Percentiles rank a stretch among this genome's conserved stretches.
phyloP scores from a whole-genome alignment of 2,888 invertebrate species.

The Synanthedon formicaeformis region DNA sequence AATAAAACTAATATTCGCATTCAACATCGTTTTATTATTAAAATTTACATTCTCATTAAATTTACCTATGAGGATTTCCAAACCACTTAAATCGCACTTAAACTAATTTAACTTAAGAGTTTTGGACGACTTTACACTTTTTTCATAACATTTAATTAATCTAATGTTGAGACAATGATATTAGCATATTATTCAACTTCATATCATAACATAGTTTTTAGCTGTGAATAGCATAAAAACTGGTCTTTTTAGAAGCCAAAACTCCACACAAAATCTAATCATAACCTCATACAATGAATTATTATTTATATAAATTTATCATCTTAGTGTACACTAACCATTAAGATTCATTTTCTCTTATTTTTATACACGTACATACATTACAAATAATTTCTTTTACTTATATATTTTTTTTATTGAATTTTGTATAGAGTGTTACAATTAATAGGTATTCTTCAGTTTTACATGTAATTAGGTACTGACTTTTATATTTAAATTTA shows the following conservation, averaged over 20 bases:
- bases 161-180: no score
- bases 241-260: conserved; percentile 28
- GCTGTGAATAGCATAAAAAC: conserved; percentile 7
- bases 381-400: conserved; percentile 67
- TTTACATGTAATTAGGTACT: conserved; percentile 17
- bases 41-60: conserved; percentile 52
- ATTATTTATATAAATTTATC: conserved; percentile 20
- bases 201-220: no score
- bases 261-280: conserved; percentile 19
- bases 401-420: no score
- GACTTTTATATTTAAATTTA: conserved; percentile 22
- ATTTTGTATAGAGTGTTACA: no score
- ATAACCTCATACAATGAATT: conserved; percentile 35
- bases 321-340: conserved; percentile 54
- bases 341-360: conserved; percentile 70
- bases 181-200: no score
- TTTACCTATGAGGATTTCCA: conserved; percentile 56
- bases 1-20: conserved; percentile 25
- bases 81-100: conserved; percentile 55
- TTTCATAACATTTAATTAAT: no score
- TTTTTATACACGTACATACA: conserved; percentile 31
- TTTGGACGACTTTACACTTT: conserved; percentile 50
- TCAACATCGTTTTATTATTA: conserved; percentile 58
- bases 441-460: no score
- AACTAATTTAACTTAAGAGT: conserved; percentile 40